Evolutionary conservation across 2,113 vertebrate genomes (phyloP), one percentile per base, ranked within the genome.

Genomic region (Plestiodon gilberti): DNA sequence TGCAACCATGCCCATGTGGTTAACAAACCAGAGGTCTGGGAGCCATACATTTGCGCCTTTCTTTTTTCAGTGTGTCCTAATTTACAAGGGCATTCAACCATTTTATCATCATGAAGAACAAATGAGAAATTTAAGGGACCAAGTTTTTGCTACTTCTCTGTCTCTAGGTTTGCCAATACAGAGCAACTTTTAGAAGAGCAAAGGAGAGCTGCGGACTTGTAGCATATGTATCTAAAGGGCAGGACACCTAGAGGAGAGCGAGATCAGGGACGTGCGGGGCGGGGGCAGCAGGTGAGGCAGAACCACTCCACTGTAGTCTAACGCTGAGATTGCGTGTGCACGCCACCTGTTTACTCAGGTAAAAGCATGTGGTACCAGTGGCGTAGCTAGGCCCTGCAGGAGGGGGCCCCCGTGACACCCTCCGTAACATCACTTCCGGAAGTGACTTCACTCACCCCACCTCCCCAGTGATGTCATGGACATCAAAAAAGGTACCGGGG

Each of bases 21-120:
- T 91, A 82, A 80, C 62, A 83, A 87, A 69, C 57, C n/a, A 83
- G 8, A 28, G 9, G 88, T 48, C 11, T 52, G 59, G 70, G 86
- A 18, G 61, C 30, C 71, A 48, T n/a, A 67, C 57, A 86, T 57
- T 17, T 57, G 6, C 13, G 5, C 13, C 55, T 17, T 71, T 22
- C 70, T 35, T 65, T 64, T 61, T 64, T 35, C 43, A 82, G 22
- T 38, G 52, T 33, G 65, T 82, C 62, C 30, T 70, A 22, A 57
- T 71, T 70, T 71, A 35, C 80, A 82, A 70, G 65, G 81, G 33
- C 81, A 71, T 79, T 79, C 35, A 79, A 40, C 57, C 61, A 33
- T 23, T 73, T 73, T 40, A 73, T 35, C 22, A 40, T 73, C 22
- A 40, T 38, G 59, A 62, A 61, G 74, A 76, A 76, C 48, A 25